A percentile compares a stretch with the other conserved stretches of the same genome.
phyloP scores from a whole-genome alignment of 2,888 invertebrate species.

The Stomorhina lunata region DNA sequence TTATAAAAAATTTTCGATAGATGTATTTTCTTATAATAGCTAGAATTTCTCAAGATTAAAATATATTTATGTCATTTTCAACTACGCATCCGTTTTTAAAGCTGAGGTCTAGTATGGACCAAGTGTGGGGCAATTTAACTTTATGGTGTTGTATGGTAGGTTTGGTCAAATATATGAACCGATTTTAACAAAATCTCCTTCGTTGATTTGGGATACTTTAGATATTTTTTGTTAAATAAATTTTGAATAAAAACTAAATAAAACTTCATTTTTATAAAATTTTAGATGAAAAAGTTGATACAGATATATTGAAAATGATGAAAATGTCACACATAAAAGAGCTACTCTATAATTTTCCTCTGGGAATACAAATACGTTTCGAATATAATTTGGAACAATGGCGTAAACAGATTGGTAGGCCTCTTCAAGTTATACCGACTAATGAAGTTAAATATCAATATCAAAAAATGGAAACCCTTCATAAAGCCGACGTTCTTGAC shows the following conservation, averaged over 20 bases:
- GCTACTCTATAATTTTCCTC: slow-evolving; percentile 70
- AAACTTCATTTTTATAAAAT: background rate
- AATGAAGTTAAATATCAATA: background rate
- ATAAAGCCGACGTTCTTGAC: background rate
- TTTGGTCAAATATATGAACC: background rate
- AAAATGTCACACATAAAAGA: slow-evolving; percentile 72
- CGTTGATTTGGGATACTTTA: no score
- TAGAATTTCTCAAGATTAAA: no score
- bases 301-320: slow-evolving; percentile 73
- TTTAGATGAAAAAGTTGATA: slow-evolving; percentile 73
- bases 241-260: no score
- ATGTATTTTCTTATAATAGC: no score
- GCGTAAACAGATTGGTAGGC: slow-evolving; percentile 73
- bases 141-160: background rate
- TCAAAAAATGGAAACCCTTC: background rate
- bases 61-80: no score
- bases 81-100: no score
- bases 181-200: no score
- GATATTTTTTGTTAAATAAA: no score
- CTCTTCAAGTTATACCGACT: slow-evolving; percentile 56
- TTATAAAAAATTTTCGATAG: no score
- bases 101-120: no score
- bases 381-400: slow-evolving; percentile 74
- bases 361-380: slow-evolving; percentile 76
- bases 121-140: background rate